Evolutionary conservation across 2,888 invertebrate species (phyloP), one percentile per base, ranked within the genome.

Genomic region (Agrotis exclamationis): DNA sequence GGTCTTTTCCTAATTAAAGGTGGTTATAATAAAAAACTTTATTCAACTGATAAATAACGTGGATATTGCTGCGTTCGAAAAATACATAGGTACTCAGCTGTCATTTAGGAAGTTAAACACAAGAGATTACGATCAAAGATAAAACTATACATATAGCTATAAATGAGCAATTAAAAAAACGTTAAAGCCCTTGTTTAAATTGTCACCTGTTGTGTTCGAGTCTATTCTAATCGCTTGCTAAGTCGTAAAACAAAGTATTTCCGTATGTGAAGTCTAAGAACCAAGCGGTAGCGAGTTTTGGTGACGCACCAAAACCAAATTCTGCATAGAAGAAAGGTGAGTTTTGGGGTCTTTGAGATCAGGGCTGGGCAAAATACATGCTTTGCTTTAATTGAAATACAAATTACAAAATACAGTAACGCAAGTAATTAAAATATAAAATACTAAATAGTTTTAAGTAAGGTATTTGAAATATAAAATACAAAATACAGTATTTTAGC

Each of bases 141-240:
- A 60, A 63, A 44, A 59, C 79, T 65, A 57, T n/a, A 14, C 11
- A 57, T 16, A 13, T 14, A 63, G 39, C 62, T 63, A 63, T 67
- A 74, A 74, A 78, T 69, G 57, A 74, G 59, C 65, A 76, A 76
- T 73, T 75, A 77, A 79, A 73, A 39, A 62, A 63, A 58, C 47
- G 57, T 67, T 80, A 79, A 85, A 80, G 60, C 71, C 69, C 69
- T 74, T 79, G 73, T 85, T 84, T 67, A 66, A 79, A 81, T 77
- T 85, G 87, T 81, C 86, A 82, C 83, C 83, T 85, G 83, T 82
- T 82, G 78, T 82, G 74, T 83, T 62, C 44, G 28, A 68, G 66
- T 71, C 74, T 74, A 76, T 80, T 85, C 78, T 85, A 85, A 84
- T 83, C 84, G 82, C 63, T 77, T 83, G 72, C 75, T 82, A 78